phyloP scores from a whole-genome alignment of 2,113 vertebrate species.

The Cavia porcellus region DNA sequence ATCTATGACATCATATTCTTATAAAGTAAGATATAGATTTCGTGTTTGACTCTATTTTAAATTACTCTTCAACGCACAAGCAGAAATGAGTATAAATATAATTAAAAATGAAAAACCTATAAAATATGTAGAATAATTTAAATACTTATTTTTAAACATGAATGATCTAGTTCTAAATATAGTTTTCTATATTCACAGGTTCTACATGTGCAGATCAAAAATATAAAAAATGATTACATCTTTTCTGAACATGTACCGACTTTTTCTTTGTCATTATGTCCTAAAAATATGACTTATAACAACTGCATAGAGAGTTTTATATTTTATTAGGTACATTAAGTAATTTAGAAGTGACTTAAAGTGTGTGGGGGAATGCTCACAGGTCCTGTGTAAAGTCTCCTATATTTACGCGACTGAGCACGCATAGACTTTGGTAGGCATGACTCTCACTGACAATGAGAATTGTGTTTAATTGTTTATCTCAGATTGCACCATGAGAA shows the following conservation, averaged over 20 bases:
- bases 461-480: not conserved
- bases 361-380: rapidly evolving
- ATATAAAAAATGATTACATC: not conserved
- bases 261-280: not conserved
- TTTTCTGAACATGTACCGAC: not conserved
- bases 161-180: not conserved
- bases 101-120: not conserved
- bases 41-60: not conserved
- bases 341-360: not conserved
- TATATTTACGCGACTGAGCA: not conserved
- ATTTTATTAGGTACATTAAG: not conserved
- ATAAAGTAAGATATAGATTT: slow-evolving; percentile 16
- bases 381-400: not conserved
- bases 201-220: not conserved
- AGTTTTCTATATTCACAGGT: not conserved
- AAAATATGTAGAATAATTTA: not conserved
- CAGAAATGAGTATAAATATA: not conserved
- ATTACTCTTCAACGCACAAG: not conserved
- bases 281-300: not conserved
- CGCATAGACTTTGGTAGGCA: not conserved
- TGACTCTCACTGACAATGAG: rapidly evolving
- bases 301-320: not conserved
- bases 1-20: not conserved
- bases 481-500: not conserved
- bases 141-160: not conserved